A percentile compares a stretch with the other conserved stretches of the same genome.
Conservation (phyloP, 2,888 invertebrate species). For the Eupithecia exiguata region DNA sequence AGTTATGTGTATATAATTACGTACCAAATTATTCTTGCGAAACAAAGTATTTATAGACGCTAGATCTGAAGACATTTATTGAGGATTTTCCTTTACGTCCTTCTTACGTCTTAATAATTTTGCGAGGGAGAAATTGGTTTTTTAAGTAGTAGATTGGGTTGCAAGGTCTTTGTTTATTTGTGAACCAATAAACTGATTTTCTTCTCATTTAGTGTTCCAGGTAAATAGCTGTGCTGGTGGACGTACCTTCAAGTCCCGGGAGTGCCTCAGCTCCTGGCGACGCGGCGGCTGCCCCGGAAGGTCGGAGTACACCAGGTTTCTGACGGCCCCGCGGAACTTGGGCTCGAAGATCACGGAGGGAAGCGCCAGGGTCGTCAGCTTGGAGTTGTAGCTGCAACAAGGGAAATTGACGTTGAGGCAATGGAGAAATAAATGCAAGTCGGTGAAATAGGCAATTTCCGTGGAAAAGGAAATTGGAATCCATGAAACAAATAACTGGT, state of each 20-base stretch:
- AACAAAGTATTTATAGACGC: not conserved
- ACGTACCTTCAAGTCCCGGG: constrained; percentile 89
- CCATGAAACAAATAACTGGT: not conserved
- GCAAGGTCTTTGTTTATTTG: no score
- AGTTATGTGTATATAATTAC: no score
- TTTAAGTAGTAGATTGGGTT: no score
- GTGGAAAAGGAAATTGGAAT: not conserved
- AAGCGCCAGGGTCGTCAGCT: constrained; percentile 91
- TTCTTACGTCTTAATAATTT: no score
- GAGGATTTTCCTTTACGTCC: no score
- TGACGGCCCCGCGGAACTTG: constrained; percentile 93
- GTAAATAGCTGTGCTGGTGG: not conserved
- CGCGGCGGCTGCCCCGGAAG: constrained; percentile 90
- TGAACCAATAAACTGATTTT: no score
- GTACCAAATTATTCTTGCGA: not conserved
- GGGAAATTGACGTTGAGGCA: not conserved
- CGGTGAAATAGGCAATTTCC: no score
- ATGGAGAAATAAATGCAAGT: not conserved
- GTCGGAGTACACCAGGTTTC: constrained; percentile 96
- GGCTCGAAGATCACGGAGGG: constrained; percentile 97
- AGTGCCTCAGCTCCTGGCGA: constrained; percentile 92
- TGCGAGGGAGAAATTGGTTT: no score
- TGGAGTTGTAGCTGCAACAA: constrained; percentile 88
- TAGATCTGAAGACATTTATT: no score
- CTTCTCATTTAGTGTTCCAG: no score